Percentiles rank a stretch among this genome's conserved stretches.
phyloP scores from a whole-genome alignment of 1,140 invertebrate genomes.

The Ostrea edulis region DNA sequence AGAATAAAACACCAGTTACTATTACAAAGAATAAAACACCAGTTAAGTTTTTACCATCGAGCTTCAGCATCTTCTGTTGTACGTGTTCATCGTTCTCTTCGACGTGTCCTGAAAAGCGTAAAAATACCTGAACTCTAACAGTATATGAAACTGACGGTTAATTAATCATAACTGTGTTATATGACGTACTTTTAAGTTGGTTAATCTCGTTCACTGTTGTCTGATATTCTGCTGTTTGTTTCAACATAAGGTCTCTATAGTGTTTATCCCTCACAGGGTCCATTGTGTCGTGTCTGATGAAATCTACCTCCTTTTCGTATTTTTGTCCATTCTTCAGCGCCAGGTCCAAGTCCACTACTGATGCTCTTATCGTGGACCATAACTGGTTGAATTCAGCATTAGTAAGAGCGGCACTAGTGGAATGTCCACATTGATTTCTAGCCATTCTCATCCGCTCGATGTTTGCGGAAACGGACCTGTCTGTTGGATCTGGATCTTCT shows the following conservation, averaged over 20 bases:
- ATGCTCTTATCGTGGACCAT: not conserved
- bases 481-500: not conserved
- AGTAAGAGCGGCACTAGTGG: not conserved
- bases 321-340: not conserved
- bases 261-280: not conserved
- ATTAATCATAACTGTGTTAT: no score
- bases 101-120: no score
- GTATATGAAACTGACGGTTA: no score
- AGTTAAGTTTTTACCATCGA: no score
- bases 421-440: slow-evolving; percentile 18
- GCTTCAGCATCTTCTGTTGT: no score
- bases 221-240: not conserved
- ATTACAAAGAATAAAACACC: no score
- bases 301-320: slow-evolving; percentile 17
- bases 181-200: not conserved
- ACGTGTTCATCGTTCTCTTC: no score
- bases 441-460: slow-evolving; percentile 16
- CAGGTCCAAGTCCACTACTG: not conserved
- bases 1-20: no score
- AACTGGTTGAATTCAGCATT: not conserved
- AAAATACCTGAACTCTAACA: no score
- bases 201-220: not conserved
- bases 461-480: not conserved
- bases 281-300: slow-evolving; percentile 14
- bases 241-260: not conserved